phyloP scores from a whole-genome alignment of 1,140 invertebrate genomes.

The Diorhabda sublineata region DNA sequence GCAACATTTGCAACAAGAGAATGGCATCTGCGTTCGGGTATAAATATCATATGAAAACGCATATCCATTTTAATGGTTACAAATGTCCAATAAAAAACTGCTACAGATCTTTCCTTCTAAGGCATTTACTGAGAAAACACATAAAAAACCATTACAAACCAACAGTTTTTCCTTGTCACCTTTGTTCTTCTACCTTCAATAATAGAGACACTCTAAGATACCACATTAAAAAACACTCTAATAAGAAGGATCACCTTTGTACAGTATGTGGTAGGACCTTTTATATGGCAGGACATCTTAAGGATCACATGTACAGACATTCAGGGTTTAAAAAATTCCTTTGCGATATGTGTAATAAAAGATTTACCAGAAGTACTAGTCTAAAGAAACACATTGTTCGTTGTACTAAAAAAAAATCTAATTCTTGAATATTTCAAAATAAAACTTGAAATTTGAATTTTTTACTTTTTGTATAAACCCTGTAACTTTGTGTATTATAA shows the following conservation, averaged over 20 bases:
- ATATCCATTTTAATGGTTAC: not conserved
- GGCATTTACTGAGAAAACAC: not conserved
- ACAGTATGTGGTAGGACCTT: slow-evolving; percentile 5
- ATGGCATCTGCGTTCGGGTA: slow-evolving; percentile 4
- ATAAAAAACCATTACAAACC: not conserved
- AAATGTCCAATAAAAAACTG: slow-evolving; percentile 8
- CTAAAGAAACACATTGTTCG: not conserved
- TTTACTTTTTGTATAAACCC: too few species aligned
- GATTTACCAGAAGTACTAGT: not conserved
- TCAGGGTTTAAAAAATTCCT: not conserved
- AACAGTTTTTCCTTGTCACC: not conserved
- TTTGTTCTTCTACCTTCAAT: not conserved
- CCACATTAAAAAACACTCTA: slow-evolving; percentile 5
- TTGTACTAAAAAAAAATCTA: not conserved
- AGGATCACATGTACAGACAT: slow-evolving; percentile 9
- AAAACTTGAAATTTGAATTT: too few species aligned
- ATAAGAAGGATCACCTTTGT: not conserved
- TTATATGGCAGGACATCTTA: slow-evolving; percentile 5
- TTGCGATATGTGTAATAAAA: slow-evolving; percentile 4
- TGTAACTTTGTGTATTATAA: too few species aligned
- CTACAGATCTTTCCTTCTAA: slow-evolving; percentile 4
- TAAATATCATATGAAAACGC: slow-evolving; percentile 7
- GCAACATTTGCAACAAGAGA: slow-evolving; percentile 7
- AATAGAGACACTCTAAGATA: not conserved
- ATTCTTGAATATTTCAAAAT: too few species aligned